phyloP scores from a whole-genome alignment of 2,113 vertebrate species.

The Crotalus viridis region DNA sequence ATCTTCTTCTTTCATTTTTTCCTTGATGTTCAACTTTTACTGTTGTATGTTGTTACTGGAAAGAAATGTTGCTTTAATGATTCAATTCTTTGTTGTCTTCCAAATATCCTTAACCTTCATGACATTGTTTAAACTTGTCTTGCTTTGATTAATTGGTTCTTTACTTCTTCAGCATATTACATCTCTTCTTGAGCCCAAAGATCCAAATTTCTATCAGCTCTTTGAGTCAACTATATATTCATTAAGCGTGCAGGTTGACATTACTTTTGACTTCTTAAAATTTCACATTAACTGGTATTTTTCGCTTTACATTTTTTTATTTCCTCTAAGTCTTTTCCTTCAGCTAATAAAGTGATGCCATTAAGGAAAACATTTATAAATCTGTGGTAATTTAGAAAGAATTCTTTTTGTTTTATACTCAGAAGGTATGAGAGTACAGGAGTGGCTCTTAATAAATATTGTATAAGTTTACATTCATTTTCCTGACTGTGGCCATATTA shows the following conservation, averaged over 20 bases:
- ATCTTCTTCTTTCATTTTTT: neutral
- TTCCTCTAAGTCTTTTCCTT: neutral
- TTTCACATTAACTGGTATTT: neutral
- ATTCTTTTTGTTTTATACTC: neutral
- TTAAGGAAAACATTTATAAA: neutral
- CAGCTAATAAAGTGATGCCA: neutral
- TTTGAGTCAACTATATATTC: neutral
- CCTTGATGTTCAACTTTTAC: neutral
- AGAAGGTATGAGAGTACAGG: neutral
- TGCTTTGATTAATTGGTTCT: neutral
- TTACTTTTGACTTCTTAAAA: neutral
- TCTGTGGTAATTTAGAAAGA: neutral
- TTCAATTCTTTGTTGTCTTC: neutral
- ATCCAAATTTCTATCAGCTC: neutral
- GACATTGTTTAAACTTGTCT: neutral
- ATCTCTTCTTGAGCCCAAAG: neutral
- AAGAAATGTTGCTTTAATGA: neutral
- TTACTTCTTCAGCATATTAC: neutral
- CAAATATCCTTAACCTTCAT: neutral
- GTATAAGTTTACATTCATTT: neutral
- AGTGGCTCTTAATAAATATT: neutral
- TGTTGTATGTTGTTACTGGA: neutral
- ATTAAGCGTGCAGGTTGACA: neutral
- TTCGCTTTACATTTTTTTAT: neutral
- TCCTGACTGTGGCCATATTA: neutral